A percentile compares a stretch with the other conserved stretches of the same genome.
These are phyloP conservation scores for Atta texana DNA, from an alignment of 1,140 invertebrate species.

Conservation along the genomic window DNA sequence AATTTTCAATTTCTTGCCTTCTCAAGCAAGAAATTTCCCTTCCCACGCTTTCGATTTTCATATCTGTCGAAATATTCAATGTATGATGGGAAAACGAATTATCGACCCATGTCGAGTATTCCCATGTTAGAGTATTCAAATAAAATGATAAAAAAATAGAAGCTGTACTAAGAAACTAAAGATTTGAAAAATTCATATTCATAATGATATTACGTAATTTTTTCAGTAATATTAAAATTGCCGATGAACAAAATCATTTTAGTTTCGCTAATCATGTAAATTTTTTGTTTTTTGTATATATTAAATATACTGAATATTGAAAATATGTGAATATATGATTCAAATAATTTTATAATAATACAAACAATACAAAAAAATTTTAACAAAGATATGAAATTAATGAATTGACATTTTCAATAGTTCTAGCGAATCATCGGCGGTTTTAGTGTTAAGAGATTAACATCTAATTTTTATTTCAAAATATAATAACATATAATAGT, in stretches of 20 bases:
- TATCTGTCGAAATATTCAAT: background rate
- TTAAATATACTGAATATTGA: too few relatives aligned
- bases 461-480: background rate
- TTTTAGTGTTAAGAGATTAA: background rate
- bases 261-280: too few relatives aligned
- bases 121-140: background rate
- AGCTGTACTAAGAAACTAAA: background rate
- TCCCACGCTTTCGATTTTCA: conserved; percentile 1
- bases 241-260: too few relatives aligned
- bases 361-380: too few relatives aligned
- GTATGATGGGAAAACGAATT: background rate
- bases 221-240: too few relatives aligned
- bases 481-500: background rate
- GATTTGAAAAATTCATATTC: background rate
- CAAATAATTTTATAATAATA: too few relatives aligned
- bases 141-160: background rate
- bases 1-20: conserved; percentile 48
- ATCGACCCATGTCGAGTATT: background rate
- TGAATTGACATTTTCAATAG: too few relatives aligned
- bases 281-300: too few relatives aligned
- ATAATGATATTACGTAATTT: background rate
- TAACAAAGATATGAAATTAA: too few relatives aligned
- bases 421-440: too few relatives aligned
- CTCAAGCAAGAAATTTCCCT: conserved; percentile 30
- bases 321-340: too few relatives aligned